Percentiles rank a stretch among this genome's conserved stretches.
These are phyloP conservation scores for Speoplatyrhinus poulsoni DNA, from an alignment of 2,113 vertebrate genomes.

Conservation along the genomic window DNA sequence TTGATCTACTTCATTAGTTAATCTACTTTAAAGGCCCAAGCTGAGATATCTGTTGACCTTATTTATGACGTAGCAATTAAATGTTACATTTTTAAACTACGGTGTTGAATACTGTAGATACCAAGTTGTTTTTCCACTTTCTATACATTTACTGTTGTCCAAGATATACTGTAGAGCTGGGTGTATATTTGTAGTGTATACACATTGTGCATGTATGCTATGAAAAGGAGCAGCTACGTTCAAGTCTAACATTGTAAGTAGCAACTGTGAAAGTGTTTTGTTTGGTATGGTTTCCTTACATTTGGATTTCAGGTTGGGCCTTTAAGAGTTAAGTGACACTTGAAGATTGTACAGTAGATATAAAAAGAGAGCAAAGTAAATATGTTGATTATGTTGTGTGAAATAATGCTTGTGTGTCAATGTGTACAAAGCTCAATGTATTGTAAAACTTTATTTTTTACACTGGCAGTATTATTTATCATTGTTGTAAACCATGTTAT, in stretches of 20 bases:
- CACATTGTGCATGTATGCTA: no score
- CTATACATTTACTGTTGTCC: not conserved
- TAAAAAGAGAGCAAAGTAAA: not conserved
- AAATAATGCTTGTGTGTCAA: conserved; percentile 28
- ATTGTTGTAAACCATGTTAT: conserved; percentile 41
- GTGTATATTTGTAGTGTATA: no score
- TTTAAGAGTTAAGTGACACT: conserved; percentile 1
- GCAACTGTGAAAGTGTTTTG: no score
- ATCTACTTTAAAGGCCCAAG: conserved; percentile 23
- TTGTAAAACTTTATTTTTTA: conserved; percentile 47
- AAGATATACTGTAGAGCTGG: not conserved
- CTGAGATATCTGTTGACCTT: conserved; percentile 14
- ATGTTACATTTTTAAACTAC: no score
- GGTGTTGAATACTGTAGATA: no score
- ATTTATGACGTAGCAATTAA: no score
- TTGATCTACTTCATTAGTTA: conserved; percentile 9
- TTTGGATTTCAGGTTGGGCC: conserved; percentile 8
- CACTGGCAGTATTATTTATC: conserved; percentile 69
- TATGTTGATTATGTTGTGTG: conserved; percentile 22
- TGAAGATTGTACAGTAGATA: not conserved
- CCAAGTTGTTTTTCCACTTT: not conserved
- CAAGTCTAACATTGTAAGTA: no score
- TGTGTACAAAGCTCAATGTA: conserved; percentile 32
- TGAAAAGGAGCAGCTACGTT: no score
- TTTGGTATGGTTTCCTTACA: not conserved